Conservation (phyloP, 2,113 vertebrate genomes). For the Grus americana region DNA sequence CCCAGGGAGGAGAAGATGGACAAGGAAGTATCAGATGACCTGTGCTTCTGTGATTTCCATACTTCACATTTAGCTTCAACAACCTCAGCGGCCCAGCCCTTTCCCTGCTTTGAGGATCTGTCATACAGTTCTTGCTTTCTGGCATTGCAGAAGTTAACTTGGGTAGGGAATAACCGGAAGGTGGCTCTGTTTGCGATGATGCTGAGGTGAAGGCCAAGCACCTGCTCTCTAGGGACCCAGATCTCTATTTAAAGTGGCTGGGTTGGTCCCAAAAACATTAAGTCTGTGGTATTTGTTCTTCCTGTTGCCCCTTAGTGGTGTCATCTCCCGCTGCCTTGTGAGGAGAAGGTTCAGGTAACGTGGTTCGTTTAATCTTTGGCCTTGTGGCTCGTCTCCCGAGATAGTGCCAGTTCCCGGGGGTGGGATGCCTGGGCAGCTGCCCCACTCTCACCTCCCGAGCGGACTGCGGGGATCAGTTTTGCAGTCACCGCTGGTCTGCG, state of each 20-base stretch:
- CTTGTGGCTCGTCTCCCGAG: background rate
- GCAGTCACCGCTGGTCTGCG: background rate
- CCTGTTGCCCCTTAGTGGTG: background rate
- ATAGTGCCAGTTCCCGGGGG: background rate
- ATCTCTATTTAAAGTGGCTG: background rate
- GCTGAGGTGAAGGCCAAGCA: background rate
- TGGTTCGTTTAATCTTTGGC: background rate
- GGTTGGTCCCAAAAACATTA: background rate
- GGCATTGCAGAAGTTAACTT: background rate
- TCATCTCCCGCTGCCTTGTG: background rate
- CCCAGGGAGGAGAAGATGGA: constrained; percentile 35
- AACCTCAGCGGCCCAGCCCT: background rate
- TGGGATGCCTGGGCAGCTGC: background rate
- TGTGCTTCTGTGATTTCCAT: background rate
- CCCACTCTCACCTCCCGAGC: fast-evolving
- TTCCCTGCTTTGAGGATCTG: background rate
- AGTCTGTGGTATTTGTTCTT: background rate
- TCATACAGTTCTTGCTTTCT: background rate
- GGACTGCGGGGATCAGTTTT: background rate
- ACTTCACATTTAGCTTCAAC: background rate
- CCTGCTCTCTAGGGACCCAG: background rate
- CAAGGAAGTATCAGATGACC: background rate
- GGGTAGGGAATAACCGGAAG: background rate
- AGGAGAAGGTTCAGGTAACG: background rate
- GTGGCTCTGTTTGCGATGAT: background rate